phyloP scores from a whole-genome alignment of 2,888 invertebrate species.

The Lumbricus terrestris region DNA sequence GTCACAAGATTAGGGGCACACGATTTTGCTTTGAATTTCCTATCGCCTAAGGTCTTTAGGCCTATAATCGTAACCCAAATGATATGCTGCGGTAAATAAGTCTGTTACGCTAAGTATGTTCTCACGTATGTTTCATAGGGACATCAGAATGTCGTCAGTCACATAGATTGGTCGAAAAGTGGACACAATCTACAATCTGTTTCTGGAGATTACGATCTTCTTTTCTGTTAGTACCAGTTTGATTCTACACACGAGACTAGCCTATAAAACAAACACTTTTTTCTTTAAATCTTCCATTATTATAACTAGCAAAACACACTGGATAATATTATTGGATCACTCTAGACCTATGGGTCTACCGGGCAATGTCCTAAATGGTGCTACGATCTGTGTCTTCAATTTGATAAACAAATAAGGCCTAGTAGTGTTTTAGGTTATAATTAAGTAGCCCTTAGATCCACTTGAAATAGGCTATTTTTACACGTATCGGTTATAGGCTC shows the following conservation, averaged over 20 bases:
- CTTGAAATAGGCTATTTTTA: too few species aligned
- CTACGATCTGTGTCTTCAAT: too few species aligned
- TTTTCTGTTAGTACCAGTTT: conserved; percentile 72
- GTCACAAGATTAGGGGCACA: background rate
- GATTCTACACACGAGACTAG: background rate
- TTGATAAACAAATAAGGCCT: too few species aligned
- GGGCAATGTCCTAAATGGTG: too few species aligned
- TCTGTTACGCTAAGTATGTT: background rate
- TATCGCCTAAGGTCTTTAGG: too few species aligned
- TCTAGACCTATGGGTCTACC: too few species aligned
- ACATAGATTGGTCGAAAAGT: conserved; percentile 88
- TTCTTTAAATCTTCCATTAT: background rate
- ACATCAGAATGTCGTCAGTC: conserved; percentile 66
- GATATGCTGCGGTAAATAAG: background rate
- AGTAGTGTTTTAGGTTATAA: too few species aligned
- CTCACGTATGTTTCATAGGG: conserved; percentile 31
- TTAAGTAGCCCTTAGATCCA: too few species aligned
- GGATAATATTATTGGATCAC: background rate
- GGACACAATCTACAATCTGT: conserved; percentile 83
- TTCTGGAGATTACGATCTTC: conserved; percentile 82
- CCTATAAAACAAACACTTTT: background rate
- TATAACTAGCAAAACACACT: too few species aligned
- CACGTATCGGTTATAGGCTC: background rate
- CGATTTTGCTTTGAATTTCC: too few species aligned
- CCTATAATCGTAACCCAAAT: background rate